Evolutionary conservation across 2,797 vertebrate species (phyloP).

Genomic region (Carapus acus): DNA sequence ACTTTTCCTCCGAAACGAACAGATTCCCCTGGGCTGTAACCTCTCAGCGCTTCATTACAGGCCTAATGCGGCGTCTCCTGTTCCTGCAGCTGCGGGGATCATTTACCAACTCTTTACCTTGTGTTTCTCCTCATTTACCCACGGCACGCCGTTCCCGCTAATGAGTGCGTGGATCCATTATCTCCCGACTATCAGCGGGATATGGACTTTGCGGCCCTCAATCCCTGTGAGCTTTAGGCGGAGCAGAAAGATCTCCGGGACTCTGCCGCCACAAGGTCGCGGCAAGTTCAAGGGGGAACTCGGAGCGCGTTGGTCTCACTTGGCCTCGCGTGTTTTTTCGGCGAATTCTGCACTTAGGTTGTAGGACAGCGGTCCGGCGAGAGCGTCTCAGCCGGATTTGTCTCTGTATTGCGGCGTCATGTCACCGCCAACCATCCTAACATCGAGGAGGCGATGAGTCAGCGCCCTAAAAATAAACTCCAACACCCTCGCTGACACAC

Average conservation of each 20-base stretch:
- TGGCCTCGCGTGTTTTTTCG: no score
- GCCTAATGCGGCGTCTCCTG: conserved; percentile 59
- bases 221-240: conserved; percentile 38
- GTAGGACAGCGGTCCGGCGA: neutral
- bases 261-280: conserved; percentile 36
- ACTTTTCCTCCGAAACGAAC: conserved; percentile 20
- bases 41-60: conserved; percentile 54
- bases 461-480: conserved; percentile 5
- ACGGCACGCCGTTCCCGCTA: conserved; percentile 37
- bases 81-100: conserved; percentile 56
- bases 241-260: conserved; percentile 37
- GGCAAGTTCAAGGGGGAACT: conserved; percentile 40
- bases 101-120: conserved; percentile 56
- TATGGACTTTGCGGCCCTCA: conserved; percentile 38
- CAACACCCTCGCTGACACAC: conserved; percentile 1
- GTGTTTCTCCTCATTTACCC: conserved; percentile 51
- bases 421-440: neutral
- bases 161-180: conserved; percentile 43
- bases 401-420: neutral
- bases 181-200: conserved; percentile 40
- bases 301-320: no score
- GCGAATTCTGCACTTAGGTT: neutral
- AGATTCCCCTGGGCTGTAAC: conserved; percentile 26
- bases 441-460: neutral
- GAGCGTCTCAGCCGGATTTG: no score